These are phyloP conservation scores for Gastrophysa polygoni DNA, from an alignment of 2,888 invertebrate genomes.

Conservation along the genomic window DNA sequence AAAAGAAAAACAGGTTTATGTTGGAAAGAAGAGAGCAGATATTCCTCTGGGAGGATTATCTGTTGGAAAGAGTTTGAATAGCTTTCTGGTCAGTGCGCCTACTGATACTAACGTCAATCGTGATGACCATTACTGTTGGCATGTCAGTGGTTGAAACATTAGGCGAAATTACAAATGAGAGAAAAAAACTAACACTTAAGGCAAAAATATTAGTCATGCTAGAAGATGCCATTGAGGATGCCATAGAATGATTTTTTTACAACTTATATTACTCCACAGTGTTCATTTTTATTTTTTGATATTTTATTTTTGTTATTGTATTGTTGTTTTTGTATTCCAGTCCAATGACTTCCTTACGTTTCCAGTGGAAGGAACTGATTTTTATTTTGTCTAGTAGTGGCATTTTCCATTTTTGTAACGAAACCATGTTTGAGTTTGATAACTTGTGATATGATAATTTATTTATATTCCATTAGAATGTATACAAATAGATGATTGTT, in stretches of 20 bases:
- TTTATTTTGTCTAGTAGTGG: no score
- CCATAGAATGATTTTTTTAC: no score
- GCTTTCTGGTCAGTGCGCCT: not conserved
- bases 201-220: not conserved
- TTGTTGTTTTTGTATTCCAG: not conserved
- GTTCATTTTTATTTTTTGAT: not conserved
- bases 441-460: no score
- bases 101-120: not conserved
- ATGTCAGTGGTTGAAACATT: not conserved
- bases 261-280: not conserved
- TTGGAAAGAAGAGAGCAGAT: not conserved
- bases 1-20: not conserved
- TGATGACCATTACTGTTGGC: not conserved
- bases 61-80: not conserved
- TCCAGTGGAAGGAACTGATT: not conserved
- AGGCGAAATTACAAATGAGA: not conserved
- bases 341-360: not conserved
- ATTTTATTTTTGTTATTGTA: not conserved
- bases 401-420: not conserved
- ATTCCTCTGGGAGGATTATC: not conserved
- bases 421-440: not conserved
- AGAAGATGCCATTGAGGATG: not conserved
- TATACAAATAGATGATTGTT: no score
- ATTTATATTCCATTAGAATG: no score
- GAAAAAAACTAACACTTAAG: not conserved